phyloP scores from a whole-genome alignment of 1,140 invertebrate genomes.

The Drosophila grimshawi region DNA sequence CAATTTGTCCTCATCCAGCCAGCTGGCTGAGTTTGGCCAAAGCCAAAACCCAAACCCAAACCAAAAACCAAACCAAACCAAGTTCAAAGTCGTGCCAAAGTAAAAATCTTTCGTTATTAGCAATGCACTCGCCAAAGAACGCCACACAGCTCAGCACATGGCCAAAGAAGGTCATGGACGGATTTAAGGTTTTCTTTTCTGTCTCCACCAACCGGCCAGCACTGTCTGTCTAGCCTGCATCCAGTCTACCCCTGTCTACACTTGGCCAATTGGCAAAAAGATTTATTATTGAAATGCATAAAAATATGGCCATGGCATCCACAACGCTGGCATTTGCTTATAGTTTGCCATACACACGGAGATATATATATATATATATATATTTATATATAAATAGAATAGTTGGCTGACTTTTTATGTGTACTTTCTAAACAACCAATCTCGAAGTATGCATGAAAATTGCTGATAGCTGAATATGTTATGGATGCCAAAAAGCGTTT shows the following conservation, averaged over 20 bases:
- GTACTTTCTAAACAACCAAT: conserved; percentile 34
- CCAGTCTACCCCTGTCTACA: conserved; percentile 23
- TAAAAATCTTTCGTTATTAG: conserved; percentile 60
- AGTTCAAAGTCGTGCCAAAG: conserved; percentile 79
- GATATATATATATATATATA: conserved; percentile 10
- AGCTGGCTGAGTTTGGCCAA: conserved; percentile 24
- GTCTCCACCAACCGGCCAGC: neutral
- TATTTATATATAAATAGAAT: conserved; percentile 4
- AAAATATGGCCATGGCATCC: conserved; percentile 65
- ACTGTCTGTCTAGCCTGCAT: conserved; percentile 7
- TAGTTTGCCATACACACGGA: conserved; percentile 65
- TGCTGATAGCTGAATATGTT: conserved; percentile 31
- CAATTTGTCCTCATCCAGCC: conserved; percentile 63
- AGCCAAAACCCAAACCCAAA: conserved; percentile 9
- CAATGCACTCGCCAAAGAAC: conserved; percentile 45
- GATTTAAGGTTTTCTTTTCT: conserved; percentile 67
- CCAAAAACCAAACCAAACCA: conserved; percentile 40
- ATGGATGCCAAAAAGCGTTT: conserved; percentile 4
- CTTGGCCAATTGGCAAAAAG: conserved; percentile 71
- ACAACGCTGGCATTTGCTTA: conserved; percentile 38
- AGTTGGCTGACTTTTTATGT: conserved; percentile 12
- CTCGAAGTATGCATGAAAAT: conserved; percentile 31
- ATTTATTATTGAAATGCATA: conserved; percentile 82
- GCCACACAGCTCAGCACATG: conserved; percentile 46
- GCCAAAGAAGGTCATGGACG: conserved; percentile 81